Base-by-base conservation (phyloP, 2,113 vertebrate species). In the Ranitomeya imitator region DNA sequence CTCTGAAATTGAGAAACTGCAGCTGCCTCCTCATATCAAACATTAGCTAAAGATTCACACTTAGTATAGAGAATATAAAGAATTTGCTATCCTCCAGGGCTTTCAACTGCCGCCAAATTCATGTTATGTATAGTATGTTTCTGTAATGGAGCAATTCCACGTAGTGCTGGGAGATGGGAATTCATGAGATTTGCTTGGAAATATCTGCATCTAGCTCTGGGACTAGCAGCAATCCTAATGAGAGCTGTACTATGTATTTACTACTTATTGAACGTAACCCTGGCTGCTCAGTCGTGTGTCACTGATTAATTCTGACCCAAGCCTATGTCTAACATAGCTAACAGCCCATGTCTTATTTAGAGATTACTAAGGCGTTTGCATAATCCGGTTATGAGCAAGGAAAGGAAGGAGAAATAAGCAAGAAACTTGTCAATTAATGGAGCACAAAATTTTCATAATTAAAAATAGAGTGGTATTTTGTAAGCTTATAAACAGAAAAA, bases 361-460 rank as follows among this genome's bases (percentile, higher is more conserved):
- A 86, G 86, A 87, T 87, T 88, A 88, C 74, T 88, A 59, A 1
- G n/a, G 19, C 54, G 83, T 88, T 88, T 88, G 78, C 86, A 82
- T 88, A 88, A 88, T 88, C 86, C 77, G n/a, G 63, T 63, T 59
- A 71, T 79, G 71, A 45, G 61, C 60, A 2, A 61, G 84, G 16
- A 31, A 54, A 65, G 60, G 85, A 57, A 18, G 67, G 15, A 60
- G 55, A 76, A 87, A 87, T 79, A 87, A 87, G 80, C 61, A 80
- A 87, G 77, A 80, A 87, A 87, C 52, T 69, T 87, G 14, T 71
- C 15, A 57, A 74, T 74, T 74, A 74, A 51, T 74, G 45, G 76
- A 26, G 60, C 59, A 52, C 18, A 65, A 79, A 61, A 79, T 51
- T 86, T 79, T 51, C 19, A 71, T 63, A 87, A 87, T 80, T 80